Conservation (phyloP, 2,113 vertebrate genomes). For the Carassius auratus region DNA sequence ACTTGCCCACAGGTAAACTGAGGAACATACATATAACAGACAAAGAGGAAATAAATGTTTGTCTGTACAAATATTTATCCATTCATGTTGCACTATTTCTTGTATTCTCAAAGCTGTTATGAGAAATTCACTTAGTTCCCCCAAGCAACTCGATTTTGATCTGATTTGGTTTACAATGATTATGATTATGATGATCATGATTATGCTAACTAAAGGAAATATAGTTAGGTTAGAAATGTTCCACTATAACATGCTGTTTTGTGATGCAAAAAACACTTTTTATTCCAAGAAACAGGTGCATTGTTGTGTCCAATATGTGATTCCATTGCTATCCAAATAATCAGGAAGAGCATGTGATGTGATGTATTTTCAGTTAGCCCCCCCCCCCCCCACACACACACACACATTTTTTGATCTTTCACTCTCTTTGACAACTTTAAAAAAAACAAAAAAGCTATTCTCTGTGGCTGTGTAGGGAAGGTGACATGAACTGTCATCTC, state of each 20-base stretch:
- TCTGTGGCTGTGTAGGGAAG: conserved; percentile 66
- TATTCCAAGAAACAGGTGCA: neutral
- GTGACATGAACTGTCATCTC: conserved; percentile 74
- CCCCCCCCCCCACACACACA: too few species aligned
- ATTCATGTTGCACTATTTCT: neutral
- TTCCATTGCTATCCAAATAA: neutral
- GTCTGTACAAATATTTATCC: neutral
- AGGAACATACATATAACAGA: neutral
- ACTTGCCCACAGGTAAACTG: conserved; percentile 85
- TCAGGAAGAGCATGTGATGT: neutral
- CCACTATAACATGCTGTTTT: too few species aligned
- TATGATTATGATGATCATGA: too few species aligned
- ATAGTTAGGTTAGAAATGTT: too few species aligned
- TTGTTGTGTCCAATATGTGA: neutral
- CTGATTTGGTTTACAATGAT: neutral
- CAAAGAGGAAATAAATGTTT: neutral
- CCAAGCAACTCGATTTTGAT: neutral
- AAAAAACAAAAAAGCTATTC: neutral
- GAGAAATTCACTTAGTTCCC: neutral
- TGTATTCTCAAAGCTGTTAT: neutral
- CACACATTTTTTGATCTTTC: neutral
- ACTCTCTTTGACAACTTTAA: neutral
- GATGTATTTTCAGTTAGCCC: neutral
- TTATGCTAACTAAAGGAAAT: too few species aligned
- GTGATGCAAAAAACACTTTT: neutral